Evolutionary conservation across 1,140 invertebrate species (phyloP).

Genomic region (Phymorhynchus buccinoides): DNA sequence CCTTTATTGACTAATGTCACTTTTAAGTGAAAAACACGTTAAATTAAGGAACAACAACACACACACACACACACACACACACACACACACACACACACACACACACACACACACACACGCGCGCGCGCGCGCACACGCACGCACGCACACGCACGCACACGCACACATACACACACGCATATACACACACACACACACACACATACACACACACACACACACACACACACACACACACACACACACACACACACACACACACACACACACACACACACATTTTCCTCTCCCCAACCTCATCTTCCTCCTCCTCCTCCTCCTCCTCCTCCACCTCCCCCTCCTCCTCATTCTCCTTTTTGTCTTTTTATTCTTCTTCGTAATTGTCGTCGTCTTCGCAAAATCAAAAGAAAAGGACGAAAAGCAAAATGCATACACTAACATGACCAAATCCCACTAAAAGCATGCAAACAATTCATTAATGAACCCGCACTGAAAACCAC

Average conservation of each 20-base stretch:
- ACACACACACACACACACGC: not conserved
- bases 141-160: not conserved
- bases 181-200: not conserved
- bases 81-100: not conserved
- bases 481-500: too few species aligned
- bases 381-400: too few species aligned
- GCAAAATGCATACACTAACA: too few species aligned
- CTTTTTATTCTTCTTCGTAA: too few species aligned
- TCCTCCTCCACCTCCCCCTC: not conserved
- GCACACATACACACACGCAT: not conserved
- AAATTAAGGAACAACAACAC: too few species aligned
- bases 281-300: not conserved
- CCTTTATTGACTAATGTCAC: too few species aligned
- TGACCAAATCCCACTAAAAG: too few species aligned
- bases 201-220: not conserved
- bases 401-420: too few species aligned
- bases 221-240: not conserved
- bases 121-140: constrained; percentile 3
- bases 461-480: too few species aligned
- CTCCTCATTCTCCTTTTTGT: too few species aligned
- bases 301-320: not conserved
- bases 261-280: constrained; percentile 1
- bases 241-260: constrained; percentile 10
- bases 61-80: not conserved
- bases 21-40: too few species aligned